A percentile compares a stretch with the other conserved stretches of the same genome.
phyloP scores from a whole-genome alignment of 2,888 invertebrate genomes.

The Anticlea derivata region DNA sequence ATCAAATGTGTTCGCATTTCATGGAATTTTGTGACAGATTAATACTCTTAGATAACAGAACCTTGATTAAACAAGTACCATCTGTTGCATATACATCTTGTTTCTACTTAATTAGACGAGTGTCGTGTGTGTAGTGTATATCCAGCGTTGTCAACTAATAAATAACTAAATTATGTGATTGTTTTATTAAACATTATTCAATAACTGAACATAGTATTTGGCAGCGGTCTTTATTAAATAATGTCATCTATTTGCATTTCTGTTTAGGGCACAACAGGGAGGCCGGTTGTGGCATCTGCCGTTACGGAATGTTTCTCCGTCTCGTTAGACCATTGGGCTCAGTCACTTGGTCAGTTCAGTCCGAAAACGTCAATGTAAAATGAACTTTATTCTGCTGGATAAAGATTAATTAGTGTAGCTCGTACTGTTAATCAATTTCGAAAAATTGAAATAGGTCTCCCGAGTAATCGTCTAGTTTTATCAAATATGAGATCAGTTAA shows the following conservation, averaged over 20 bases:
- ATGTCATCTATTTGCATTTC: conserved; percentile 43
- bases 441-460: too few relatives aligned
- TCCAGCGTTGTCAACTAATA: background rate
- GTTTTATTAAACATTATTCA: background rate
- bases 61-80: too few relatives aligned
- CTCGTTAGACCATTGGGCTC: conserved; percentile 51
- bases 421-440: too few relatives aligned
- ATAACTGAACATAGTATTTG: conserved; percentile 1
- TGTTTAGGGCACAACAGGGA: conserved; percentile 40
- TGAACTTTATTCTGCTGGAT: too few relatives aligned
- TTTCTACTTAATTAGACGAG: too few relatives aligned
- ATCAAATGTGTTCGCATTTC: background rate
- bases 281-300: conserved; percentile 49
- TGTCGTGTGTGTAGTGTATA: too few relatives aligned
- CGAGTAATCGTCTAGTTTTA: too few relatives aligned
- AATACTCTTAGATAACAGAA: too few relatives aligned
- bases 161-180: too few relatives aligned
- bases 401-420: too few relatives aligned
- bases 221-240: conserved; percentile 17
- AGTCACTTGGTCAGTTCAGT: conserved; percentile 36
- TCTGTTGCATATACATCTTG: too few relatives aligned
- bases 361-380: background rate
- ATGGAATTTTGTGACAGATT: background rate
- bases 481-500: too few relatives aligned
- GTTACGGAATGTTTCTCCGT: conserved; percentile 48